Percentiles rank a stretch among this genome's conserved stretches.
Conservation (phyloP, 1,140 invertebrate species). For the Drosophila nebulosa region DNA sequence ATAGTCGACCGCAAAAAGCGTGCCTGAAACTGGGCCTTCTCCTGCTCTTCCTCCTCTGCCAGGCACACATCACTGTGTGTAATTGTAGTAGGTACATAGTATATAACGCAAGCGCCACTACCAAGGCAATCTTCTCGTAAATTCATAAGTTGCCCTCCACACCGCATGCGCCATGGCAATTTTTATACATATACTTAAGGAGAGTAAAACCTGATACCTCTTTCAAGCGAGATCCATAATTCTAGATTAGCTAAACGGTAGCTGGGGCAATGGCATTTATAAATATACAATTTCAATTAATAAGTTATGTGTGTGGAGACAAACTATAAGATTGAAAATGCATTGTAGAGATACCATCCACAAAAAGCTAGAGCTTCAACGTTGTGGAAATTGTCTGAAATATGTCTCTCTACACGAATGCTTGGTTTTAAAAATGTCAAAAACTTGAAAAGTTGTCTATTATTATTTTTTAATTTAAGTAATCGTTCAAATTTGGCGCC, state of each 20-base stretch:
- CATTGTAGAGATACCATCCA: no score
- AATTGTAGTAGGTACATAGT: background rate
- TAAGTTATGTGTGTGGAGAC: background rate
- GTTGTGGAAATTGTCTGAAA: no score
- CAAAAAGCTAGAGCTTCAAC: no score
- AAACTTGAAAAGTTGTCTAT: no score
- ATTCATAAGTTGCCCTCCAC: conserved; percentile 32
- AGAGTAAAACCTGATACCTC: conserved; percentile 52
- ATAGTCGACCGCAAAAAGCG: conserved; percentile 21
- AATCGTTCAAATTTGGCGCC: no score
- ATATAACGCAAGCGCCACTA: conserved; percentile 29
- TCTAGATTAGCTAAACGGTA: conserved; percentile 38
- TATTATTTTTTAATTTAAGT: no score
- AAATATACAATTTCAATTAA: conserved; percentile 42
- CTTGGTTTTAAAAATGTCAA: no score
- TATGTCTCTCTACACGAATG: no score
- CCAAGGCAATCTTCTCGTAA: conserved; percentile 34
- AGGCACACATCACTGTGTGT: background rate
- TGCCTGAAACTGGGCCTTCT: conserved; percentile 16
- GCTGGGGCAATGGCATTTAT: conserved; percentile 15
- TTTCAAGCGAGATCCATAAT: conserved; percentile 25
- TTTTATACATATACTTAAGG: conserved; percentile 8
- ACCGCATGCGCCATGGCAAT: conserved; percentile 59
- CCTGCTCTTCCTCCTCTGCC: background rate
- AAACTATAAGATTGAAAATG: background rate